Conservation (phyloP, 2,113 vertebrate genomes). For the Cercopithecus mona region DNA sequence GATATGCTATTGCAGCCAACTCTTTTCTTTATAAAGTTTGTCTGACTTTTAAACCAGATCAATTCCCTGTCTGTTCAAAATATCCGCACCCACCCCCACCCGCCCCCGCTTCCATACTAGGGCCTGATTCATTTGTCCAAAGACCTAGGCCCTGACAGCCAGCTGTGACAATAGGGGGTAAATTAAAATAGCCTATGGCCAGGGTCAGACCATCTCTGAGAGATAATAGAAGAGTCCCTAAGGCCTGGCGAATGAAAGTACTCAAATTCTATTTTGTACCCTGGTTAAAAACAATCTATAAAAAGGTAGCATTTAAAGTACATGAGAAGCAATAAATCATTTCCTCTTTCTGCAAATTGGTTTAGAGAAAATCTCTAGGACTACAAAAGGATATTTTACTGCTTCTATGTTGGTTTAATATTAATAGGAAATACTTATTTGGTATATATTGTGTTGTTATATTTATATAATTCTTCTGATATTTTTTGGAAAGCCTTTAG, state of each 20-base stretch:
- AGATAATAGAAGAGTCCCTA: constrained; percentile 3
- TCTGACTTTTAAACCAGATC: constrained; percentile 53
- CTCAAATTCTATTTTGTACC: constrained; percentile 43
- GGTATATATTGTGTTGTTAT: not conserved
- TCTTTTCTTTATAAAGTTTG: constrained; percentile 4
- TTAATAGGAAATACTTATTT: not conserved
- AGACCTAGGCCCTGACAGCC: not conserved
- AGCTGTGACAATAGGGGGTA: not conserved
- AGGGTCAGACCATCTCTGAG: not conserved
- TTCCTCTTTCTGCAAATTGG: constrained; percentile 30
- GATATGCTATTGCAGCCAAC: not conserved
- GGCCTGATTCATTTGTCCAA: not conserved
- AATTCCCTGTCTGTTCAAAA: not conserved
- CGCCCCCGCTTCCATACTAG: no score
- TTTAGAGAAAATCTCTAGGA: not conserved
- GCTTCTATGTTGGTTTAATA: not conserved
- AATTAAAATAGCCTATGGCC: constrained; percentile 19
- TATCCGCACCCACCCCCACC: no score
- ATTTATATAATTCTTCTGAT: not conserved
- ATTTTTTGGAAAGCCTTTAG: not conserved
- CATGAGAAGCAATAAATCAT: not conserved
- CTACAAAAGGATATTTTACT: constrained; percentile 16
- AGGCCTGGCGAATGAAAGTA: not conserved
- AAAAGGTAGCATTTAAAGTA: constrained; percentile 7
- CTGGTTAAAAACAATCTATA: constrained; percentile 10